Percentiles rank a stretch among this genome's conserved stretches.
These are phyloP conservation scores for Synergus laeviventris DNA, from an alignment of 2,888 invertebrate species.

Conservation along the genomic window DNA sequence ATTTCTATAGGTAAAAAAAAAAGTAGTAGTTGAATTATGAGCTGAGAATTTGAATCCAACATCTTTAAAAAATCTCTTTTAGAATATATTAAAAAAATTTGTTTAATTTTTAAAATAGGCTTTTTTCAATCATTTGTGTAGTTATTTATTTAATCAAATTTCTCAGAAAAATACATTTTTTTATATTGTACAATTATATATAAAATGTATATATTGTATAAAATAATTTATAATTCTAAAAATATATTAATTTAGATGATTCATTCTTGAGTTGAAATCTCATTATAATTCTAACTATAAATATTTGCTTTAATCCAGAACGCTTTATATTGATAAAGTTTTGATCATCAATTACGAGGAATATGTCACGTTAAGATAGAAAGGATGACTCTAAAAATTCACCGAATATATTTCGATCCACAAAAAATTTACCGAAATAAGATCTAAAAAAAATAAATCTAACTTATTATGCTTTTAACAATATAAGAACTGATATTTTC, in stretches of 20 bases:
- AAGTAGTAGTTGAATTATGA: too few species aligned
- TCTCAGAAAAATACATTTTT: too few species aligned
- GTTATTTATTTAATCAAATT: too few species aligned
- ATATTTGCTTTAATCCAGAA: background rate
- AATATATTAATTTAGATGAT: background rate
- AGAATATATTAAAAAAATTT: too few species aligned
- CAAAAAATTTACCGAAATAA: background rate
- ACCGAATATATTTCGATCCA: background rate
- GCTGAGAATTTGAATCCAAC: too few species aligned
- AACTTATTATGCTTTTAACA: background rate
- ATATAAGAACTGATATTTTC: background rate
- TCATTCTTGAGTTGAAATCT: background rate
- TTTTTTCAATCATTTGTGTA: too few species aligned
- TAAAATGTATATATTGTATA: too few species aligned
- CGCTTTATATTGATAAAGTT: background rate
- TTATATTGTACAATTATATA: too few species aligned
- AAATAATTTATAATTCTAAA: background rate
- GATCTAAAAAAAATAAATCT: background rate
- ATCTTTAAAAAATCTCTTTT: too few species aligned
- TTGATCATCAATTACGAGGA: background rate
- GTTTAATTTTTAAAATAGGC: too few species aligned
- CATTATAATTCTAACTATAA: background rate
- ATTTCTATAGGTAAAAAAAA: too few species aligned
- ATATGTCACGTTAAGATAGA: background rate
- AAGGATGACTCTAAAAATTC: background rate